Base-by-base conservation (phyloP, 2,797 vertebrate species). In the Hipposideros larvatus region DNA sequence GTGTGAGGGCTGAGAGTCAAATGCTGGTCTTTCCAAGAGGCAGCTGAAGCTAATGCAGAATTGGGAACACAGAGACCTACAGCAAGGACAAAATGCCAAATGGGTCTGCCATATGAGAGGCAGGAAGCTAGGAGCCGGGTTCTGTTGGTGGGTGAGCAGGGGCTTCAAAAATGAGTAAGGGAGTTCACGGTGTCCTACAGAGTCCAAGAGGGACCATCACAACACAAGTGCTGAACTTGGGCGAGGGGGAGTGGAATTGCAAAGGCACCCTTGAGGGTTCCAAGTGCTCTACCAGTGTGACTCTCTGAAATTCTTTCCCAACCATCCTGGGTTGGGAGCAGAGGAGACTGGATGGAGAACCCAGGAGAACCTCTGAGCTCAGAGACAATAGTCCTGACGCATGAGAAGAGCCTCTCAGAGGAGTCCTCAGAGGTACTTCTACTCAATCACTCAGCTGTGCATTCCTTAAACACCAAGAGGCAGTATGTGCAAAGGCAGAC, bases 381-480 rank as follows among this genome's bases (percentile, higher is more conserved):
- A 41, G 10, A 34, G 31, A 63, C 75, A 66, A 66, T 0, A 75
- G 51, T 77, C 59, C 22, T 7, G 19, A 70, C 5, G 7, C 71
- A 19, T 26, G 18, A 78, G 22, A 93, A 83, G 48, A 78, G 74
- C 28, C 87, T 85, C 82, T 95, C 18, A 48, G 70, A 55, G 51
- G 37, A 89, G 43, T 87, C 87, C n/a, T 95, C 57, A 34, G 94
- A 55, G 4, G 11, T 21, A 28, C 68, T 85, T 95, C n/a, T 63
- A 3, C 61, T 75, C 57, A 53, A 15, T 41, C 57, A 55, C 57
- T 92, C 57, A 63, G 19, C 68, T 73, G 21, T 53, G 51, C 46
- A 57, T 86, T 86, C 92, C 84, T 28, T 51, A 31, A 96, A 68
- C 63, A 68, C 53, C 51, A 24, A 68, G 73, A 96, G 3, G 57